Conservation (phyloP, 2,113 vertebrate genomes). For the Cricetomys ansorgei region DNA sequence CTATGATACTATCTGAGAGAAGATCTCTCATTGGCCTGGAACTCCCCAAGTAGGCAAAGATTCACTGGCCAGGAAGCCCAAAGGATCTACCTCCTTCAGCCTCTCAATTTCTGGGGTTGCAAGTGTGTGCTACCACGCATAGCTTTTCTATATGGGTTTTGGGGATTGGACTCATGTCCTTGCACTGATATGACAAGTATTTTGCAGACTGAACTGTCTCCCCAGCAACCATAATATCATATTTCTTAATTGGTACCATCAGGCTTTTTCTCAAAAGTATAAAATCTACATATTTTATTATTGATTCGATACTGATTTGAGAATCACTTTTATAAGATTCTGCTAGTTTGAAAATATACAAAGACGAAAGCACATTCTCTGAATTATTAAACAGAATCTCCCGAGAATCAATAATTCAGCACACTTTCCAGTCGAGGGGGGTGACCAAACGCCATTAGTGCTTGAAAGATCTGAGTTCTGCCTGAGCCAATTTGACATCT, state of each 20-base stretch:
- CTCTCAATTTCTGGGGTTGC: neutral
- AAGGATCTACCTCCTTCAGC: neutral
- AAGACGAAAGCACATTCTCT: neutral
- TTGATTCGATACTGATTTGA: neutral
- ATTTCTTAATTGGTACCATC: neutral
- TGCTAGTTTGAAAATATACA: neutral
- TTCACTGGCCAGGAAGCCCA: neutral
- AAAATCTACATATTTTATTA: neutral
- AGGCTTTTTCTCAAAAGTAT: slow-evolving; percentile 3
- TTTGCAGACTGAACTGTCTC: neutral
- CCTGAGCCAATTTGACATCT: neutral
- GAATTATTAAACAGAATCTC: slow-evolving; percentile 18
- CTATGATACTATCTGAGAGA: neutral
- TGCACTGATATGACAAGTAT: too few species aligned
- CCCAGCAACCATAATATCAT: neutral
- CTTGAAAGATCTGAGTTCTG: neutral
- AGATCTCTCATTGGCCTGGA: neutral
- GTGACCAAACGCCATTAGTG: neutral
- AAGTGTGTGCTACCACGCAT: neutral
- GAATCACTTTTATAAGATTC: neutral
- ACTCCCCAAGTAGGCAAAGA: neutral
- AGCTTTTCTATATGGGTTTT: neutral
- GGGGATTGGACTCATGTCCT: neutral
- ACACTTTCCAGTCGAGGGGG: neutral
- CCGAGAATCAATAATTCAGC: neutral